Percentiles rank a stretch among this genome's conserved stretches.
Conservation (phyloP, 2,888 invertebrate genomes). For the Archaeoteleia sp. region DNA sequence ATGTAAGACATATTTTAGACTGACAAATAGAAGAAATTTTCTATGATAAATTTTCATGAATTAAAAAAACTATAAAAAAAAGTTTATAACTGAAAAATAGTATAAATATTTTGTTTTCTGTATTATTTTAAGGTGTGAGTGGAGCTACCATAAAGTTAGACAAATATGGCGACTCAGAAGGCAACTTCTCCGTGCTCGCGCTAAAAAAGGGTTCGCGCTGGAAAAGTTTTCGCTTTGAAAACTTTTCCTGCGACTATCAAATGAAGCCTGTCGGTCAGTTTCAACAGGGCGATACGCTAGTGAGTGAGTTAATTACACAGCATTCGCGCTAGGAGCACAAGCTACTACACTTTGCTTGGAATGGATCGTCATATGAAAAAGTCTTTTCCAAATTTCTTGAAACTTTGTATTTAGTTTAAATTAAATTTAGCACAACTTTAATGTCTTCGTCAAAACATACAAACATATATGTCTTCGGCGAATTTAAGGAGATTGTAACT, state of each 20-base stretch:
- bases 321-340: no score
- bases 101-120: slow-evolving; percentile 4
- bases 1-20: no score
- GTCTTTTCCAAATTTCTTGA: no score
- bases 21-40: no score
- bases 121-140: slow-evolving; percentile 85
- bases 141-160: slow-evolving; percentile 95
- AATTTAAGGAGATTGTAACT: no score
- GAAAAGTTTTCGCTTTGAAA: slow-evolving; percentile 74
- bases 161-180: slow-evolving; percentile 95
- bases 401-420: no score
- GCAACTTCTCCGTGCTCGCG: slow-evolving; percentile 96
- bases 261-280: slow-evolving; percentile 92
- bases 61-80: not conserved
- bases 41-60: no score
- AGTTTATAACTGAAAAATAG: not conserved
- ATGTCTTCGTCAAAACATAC: no score
- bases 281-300: slow-evolving; percentile 86
- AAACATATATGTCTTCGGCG: no score
- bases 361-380: no score
- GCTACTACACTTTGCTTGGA: no score
- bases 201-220: slow-evolving; percentile 80
- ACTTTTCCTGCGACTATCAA: slow-evolving; percentile 84
- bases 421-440: no score
- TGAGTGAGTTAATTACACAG: slow-evolving; percentile 79